A percentile compares a stretch with the other conserved stretches of the same genome.
Evolutionary conservation across 2,113 vertebrate species (phyloP).

Genomic region (Diadophis punctatus): DNA sequence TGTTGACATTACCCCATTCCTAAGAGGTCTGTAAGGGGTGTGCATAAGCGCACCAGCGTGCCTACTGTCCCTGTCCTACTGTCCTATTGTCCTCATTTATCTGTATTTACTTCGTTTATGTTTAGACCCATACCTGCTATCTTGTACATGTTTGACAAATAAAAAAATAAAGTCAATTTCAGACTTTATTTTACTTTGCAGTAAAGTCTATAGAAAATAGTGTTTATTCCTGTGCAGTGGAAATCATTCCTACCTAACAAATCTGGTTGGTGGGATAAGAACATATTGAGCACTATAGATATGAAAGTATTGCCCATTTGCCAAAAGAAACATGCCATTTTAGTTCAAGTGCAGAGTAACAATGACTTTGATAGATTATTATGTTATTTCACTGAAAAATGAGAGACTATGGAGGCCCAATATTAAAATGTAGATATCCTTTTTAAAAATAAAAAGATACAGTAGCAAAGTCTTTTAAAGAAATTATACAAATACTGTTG

Average conservation of each 20-base stretch:
- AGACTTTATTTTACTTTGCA: neutral
- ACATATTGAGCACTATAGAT: neutral
- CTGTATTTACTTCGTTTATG: too few relatives aligned
- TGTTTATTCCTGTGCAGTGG: neutral
- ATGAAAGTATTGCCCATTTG: neutral
- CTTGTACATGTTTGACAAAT: too few relatives aligned
- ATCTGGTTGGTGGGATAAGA: neutral
- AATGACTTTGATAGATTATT: neutral
- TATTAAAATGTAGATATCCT: neutral
- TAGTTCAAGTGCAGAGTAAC: neutral
- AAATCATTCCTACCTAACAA: neutral
- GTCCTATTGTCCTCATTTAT: too few relatives aligned
- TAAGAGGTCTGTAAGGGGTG: too few relatives aligned
- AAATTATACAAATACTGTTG: neutral
- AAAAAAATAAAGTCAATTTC: too few relatives aligned
- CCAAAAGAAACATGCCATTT: neutral
- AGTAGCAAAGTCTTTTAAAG: neutral
- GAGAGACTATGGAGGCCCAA: neutral
- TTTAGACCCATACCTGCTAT: neutral
- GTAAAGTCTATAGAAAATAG: neutral
- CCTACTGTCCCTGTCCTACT: too few relatives aligned
- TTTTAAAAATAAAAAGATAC: neutral
- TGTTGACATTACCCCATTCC: too few relatives aligned
- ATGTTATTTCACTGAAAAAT: neutral
- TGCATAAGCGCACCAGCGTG: too few relatives aligned